These are phyloP conservation scores for Tinea trinotella DNA, from an alignment of 2,888 invertebrate genomes.

Conservation along the genomic window DNA sequence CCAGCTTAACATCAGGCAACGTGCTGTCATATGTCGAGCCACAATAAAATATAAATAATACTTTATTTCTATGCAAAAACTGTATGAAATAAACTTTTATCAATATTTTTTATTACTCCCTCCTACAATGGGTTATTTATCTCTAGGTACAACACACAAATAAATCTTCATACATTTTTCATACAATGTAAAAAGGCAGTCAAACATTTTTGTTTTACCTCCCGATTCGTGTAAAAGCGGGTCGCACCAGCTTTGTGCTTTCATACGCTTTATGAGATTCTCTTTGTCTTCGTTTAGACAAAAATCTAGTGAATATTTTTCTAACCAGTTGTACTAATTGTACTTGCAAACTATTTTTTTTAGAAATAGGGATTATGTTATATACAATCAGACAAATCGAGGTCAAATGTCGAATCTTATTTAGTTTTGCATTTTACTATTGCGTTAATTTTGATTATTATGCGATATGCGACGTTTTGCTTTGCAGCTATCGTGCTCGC, in stretches of 20 bases:
- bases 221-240: slow-evolving; percentile 1
- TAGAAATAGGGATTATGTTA: too few species aligned
- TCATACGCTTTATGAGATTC: slow-evolving; percentile 24
- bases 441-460: too few species aligned
- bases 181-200: slow-evolving; percentile 1
- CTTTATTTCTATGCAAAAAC: too few species aligned
- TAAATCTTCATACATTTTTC: slow-evolving; percentile 10
- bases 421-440: too few species aligned
- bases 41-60: too few species aligned
- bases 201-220: slow-evolving; percentile 1
- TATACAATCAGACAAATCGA: too few species aligned
- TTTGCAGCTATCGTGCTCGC: too few species aligned
- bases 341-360: neutral
- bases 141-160: neutral
- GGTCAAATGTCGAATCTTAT: too few species aligned
- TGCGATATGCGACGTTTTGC: too few species aligned
- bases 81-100: neutral
- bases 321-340: too few species aligned
- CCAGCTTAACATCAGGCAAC: too few species aligned
- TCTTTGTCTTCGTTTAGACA: slow-evolving; percentile 53
- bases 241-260: slow-evolving; percentile 8
- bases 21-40: too few species aligned
- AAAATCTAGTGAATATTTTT: neutral
- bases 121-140: neutral
- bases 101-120: neutral